Percentiles rank a stretch among this genome's conserved stretches.
These are phyloP conservation scores for Aricia artaxerxes DNA, from an alignment of 2,888 invertebrate genomes.

Conservation along the genomic window DNA sequence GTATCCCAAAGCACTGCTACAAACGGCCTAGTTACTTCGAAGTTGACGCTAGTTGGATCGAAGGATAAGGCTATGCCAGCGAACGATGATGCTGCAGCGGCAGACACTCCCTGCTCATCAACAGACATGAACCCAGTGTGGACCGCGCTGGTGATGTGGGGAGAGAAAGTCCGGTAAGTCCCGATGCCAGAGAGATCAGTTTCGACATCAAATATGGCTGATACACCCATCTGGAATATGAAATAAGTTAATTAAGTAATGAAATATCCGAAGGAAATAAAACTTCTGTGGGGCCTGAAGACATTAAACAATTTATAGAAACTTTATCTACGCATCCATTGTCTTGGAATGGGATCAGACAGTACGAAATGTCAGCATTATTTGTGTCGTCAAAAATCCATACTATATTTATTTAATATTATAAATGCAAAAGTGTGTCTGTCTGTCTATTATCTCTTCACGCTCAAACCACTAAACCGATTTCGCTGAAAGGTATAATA, in stretches of 20 bases:
- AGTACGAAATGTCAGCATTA: too few species aligned
- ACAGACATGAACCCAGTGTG: conserved; percentile 76
- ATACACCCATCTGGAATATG: conserved; percentile 69
- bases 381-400: too few species aligned
- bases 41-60: conserved; percentile 56
- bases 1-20: conserved; percentile 73
- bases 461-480: too few species aligned
- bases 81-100: conserved; percentile 69
- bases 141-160: conserved; percentile 66
- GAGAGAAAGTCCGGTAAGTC: conserved; percentile 48
- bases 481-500: too few species aligned
- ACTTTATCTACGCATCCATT: too few species aligned
- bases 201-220: conserved; percentile 60
- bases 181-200: conserved; percentile 64
- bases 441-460: too few species aligned
- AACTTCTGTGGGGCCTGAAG: too few species aligned
- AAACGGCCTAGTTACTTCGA: conserved; percentile 74
- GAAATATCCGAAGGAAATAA: too few species aligned
- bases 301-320: too few species aligned
- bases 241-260: not conserved
- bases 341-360: too few species aligned
- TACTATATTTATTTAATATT: too few species aligned
- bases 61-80: conserved; percentile 73
- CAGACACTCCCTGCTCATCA: conserved; percentile 75
- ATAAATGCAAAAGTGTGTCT: too few species aligned